phyloP scores from a whole-genome alignment of 2,113 vertebrate species.

The Pyxicephalus adspersus region DNA sequence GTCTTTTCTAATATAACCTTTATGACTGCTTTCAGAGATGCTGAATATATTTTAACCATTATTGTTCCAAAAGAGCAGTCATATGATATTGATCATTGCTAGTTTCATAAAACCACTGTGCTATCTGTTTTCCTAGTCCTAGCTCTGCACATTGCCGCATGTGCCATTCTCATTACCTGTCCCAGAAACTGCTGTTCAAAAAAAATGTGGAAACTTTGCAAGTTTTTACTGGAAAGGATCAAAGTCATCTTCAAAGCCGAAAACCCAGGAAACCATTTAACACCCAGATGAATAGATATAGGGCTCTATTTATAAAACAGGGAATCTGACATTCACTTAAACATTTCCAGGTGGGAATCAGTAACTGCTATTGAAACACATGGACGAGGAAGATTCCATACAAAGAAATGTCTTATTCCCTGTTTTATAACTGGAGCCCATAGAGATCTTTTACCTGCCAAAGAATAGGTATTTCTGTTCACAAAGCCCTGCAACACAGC shows the following conservation, averaged over 20 bases:
- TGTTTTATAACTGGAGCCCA: too few species aligned
- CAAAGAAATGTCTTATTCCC: too few species aligned
- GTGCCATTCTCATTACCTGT: conserved; percentile 20
- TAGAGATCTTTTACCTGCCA: too few species aligned
- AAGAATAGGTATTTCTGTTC: too few species aligned
- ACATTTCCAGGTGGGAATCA: too few species aligned
- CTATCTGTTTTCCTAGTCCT: conserved; percentile 13
- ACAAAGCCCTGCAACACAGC: too few species aligned
- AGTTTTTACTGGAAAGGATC: not conserved
- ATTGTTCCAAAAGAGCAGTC: conserved; percentile 23
- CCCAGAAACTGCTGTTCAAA: not conserved
- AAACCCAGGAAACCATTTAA: too few species aligned
- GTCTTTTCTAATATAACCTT: conserved; percentile 24
- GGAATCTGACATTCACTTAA: too few species aligned
- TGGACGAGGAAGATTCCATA: too few species aligned
- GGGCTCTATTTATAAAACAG: too few species aligned
- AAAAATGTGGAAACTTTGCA: not conserved
- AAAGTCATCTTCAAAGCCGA: not conserved
- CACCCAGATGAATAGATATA: too few species aligned
- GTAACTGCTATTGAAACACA: too few species aligned
- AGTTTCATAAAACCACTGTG: conserved; percentile 18
- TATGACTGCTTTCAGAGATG: conserved; percentile 13
- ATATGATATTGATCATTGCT: conserved; percentile 18
- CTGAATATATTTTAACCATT: conserved; percentile 33
- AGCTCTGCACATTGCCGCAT: not conserved